Conservation (phyloP, 2,888 invertebrate genomes). For the Papilio demoleus region DNA sequence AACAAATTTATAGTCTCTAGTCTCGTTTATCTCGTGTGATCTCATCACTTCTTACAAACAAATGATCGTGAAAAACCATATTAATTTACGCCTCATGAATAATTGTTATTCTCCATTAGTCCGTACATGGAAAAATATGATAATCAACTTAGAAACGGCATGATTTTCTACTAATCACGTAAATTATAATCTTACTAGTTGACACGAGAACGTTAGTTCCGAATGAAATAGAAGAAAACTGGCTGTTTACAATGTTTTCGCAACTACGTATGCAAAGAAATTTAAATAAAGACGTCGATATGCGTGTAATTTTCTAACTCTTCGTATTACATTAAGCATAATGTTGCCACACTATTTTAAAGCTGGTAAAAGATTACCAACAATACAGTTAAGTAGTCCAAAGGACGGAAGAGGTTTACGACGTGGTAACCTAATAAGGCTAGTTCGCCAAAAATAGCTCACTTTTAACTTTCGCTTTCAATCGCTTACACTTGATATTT, state of each 20-base stretch:
- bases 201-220: background rate
- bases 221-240: background rate
- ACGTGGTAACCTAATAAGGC: constrained; percentile 19
- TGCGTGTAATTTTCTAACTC: background rate
- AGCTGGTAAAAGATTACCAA: no score
- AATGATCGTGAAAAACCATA: constrained; percentile 12
- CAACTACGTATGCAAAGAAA: background rate
- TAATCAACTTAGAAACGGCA: background rate
- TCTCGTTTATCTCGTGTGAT: constrained; percentile 25
- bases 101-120: constrained; percentile 14
- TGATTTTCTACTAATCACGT: background rate
- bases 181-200: background rate
- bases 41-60: constrained; percentile 16
- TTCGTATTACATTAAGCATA: background rate
- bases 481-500: constrained; percentile 18
- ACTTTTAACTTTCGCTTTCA: constrained; percentile 32
- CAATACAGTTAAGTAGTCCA: constrained; percentile 31
- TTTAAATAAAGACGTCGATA: no score
- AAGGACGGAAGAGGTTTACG: constrained; percentile 33
- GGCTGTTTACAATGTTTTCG: no score
- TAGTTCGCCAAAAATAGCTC: constrained; percentile 21
- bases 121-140: constrained; percentile 5
- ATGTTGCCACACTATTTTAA: no score
- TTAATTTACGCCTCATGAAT: constrained; percentile 18
- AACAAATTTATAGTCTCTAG: background rate